phyloP scores from a whole-genome alignment of 2,797 vertebrate species.

The Nyctibius grandis region DNA sequence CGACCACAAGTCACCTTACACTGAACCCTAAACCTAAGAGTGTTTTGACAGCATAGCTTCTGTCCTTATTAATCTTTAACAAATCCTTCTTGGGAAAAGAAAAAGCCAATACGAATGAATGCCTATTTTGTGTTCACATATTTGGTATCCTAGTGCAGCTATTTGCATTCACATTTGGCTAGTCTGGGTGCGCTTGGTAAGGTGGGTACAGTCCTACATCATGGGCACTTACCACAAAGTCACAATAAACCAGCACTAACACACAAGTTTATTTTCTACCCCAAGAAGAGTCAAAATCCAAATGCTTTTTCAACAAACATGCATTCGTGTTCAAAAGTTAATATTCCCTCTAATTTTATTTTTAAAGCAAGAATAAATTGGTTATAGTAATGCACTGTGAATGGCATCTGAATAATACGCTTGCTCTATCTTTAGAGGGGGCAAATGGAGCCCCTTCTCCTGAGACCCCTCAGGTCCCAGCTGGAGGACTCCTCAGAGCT shows the following conservation, averaged over 20 bases:
- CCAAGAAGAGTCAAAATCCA: background rate
- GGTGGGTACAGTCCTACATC: background rate
- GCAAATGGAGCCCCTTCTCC: background rate
- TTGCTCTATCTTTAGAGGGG: background rate
- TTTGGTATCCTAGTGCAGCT: background rate
- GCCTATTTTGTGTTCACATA: background rate
- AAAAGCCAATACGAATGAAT: background rate
- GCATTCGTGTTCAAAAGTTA: background rate
- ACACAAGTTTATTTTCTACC: background rate
- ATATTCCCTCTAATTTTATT: background rate
- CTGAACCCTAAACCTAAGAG: background rate
- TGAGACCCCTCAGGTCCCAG: background rate
- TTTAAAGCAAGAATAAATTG: background rate
- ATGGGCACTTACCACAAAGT: background rate
- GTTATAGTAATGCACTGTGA: background rate
- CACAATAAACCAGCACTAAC: background rate
- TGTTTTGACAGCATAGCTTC: background rate
- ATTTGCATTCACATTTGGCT: background rate
- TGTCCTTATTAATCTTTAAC: background rate
- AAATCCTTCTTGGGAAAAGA: background rate
- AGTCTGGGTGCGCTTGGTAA: background rate
- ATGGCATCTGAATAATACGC: background rate
- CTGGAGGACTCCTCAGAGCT: background rate
- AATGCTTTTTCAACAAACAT: background rate
- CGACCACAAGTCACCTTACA: background rate